Evolutionary conservation across 2,888 invertebrate genomes (phyloP), one percentile per base, ranked within the genome.

Genomic region (Diarsia brunnea): DNA sequence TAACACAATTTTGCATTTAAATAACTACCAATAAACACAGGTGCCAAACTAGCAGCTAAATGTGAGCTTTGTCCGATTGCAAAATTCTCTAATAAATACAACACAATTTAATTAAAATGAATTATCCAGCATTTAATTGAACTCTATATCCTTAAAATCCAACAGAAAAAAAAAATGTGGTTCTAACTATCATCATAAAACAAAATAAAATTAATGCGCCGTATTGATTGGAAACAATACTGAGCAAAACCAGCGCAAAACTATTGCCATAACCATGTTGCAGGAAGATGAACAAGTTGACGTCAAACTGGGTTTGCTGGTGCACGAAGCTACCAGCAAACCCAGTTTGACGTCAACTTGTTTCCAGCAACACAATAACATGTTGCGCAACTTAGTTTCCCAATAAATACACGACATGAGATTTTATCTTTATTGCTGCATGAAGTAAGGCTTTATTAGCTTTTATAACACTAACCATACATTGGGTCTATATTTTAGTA

Each of bases 11-110:
- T 73, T 73, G 38, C 69, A 70, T 69, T 73, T 49, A 53, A 43
- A 49, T 58, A 47, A 43, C 14, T 49, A 76, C 68, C 19, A 38
- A 67, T 58, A 60, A 51, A 70, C 60, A 55, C 5, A 61, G 51
- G 65, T 67, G 70, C 65, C 51, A 60, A 53, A 63, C 53, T 74
- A 77, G 73, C 72, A 78, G 78, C 49, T 78, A 63, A 69, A 47
- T 47, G 53, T 47, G 47, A 78, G 45, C 55, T 69, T 77, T 61
- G 55, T 71, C 45, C 53, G 14, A 69, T 58, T 43, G 16, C 53
- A 31, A 63, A 69, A 51, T 43, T 38, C 4, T 45, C 31, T 69
- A 60, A 31, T n/a, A 27, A 31, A 51, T 43, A 12, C 21, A 45
- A 43, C 19, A 14, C n/a, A 45, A 10, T 24, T 24, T 4, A 49